Base-by-base conservation (phyloP, 2,797 vertebrate species). In the Brotula barbata region DNA sequence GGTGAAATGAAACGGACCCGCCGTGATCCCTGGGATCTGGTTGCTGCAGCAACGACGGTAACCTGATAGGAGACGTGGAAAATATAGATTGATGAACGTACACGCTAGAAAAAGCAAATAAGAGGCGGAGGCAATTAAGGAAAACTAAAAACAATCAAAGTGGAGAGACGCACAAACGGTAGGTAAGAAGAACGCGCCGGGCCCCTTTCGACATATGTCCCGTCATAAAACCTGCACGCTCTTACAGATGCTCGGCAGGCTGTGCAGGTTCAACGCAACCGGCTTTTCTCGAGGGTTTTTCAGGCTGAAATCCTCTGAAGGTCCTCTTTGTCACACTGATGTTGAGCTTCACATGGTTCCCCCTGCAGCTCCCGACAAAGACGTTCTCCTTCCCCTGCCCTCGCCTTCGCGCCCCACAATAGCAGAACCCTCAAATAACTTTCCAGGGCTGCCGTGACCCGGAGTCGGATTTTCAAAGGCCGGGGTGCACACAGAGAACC, bases 371-470 rank as follows among this genome's bases (percentile, higher is more conserved):
- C 50, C 23, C 1, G 41, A n/a, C 48, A 14, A 25, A 59, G 22
- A 17, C 17, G 13, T 39, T 61, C 65, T 59, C 11, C 61, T 10
- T 58, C 57, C 53, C 40, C 44, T 28, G 28, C 42, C 36, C 47
- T 63, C 52, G 79, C 68, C 61, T 66, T 11, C 37, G 31, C 19
- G 28, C 23, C 25, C 23, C 46, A 52, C 49, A 70, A 55, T 37
- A 43, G 54, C 62, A 54, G 36, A 71, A 74, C 49, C 67, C 68
- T 82, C 73, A 73, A 66, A 77, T 62, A 55, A 64, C 40, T 47
- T 3, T n/a, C 37, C 25, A 54, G 44, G 71, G 58, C 50, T 42
- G 46, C 60, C 40, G 21, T 68, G 68, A 82, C 73, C 73, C 56
- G 33, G 54, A 70, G 46, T 61, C 57, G 45, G 77, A 71, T 77